Conservation (phyloP, 1,140 invertebrate genomes). For the Formica exsecta region DNA sequence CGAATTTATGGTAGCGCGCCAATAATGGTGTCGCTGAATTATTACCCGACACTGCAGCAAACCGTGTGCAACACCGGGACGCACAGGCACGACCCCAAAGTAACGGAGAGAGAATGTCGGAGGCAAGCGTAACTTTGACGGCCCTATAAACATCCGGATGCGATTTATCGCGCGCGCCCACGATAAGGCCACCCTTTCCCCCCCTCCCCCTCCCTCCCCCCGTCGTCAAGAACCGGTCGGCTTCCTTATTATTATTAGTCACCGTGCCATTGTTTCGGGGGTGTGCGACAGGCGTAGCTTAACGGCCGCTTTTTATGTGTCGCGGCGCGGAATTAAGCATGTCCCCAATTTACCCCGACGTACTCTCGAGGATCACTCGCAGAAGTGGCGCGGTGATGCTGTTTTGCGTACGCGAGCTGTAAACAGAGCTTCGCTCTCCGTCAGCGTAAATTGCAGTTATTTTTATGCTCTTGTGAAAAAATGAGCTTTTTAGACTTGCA, state of each 20-base stretch:
- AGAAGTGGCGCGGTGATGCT: not conserved
- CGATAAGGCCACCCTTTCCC: not conserved
- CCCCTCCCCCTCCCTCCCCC: not conserved
- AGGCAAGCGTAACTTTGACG: slow-evolving; percentile 38
- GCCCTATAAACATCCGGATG: slow-evolving; percentile 43
- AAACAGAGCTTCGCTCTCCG: slow-evolving; percentile 48
- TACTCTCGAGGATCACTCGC: slow-evolving; percentile 32
- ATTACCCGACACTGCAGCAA: slow-evolving; percentile 33
- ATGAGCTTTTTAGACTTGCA: too few species aligned
- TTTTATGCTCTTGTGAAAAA: slow-evolving; percentile 35
- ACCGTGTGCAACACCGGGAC: not conserved
- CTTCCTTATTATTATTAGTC: slow-evolving; percentile 47
- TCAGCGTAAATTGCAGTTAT: slow-evolving; percentile 50
- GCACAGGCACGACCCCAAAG: not conserved
- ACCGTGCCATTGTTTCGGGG: slow-evolving; percentile 22
- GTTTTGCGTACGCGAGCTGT: slow-evolving; percentile 54
- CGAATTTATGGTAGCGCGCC: slow-evolving; percentile 56
- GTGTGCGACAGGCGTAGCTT: slow-evolving; percentile 40
- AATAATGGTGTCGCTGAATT: slow-evolving; percentile 61
- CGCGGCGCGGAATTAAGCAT: slow-evolving; percentile 50
- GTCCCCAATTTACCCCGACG: slow-evolving; percentile 50
- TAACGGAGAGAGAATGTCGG: slow-evolving; percentile 5
- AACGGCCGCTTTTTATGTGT: slow-evolving; percentile 53
- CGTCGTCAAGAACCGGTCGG: slow-evolving; percentile 7
- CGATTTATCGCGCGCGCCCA: slow-evolving; percentile 46